Evolutionary conservation across 2,797 vertebrate genomes (phyloP).

Genomic region (Vultur gryphus): DNA sequence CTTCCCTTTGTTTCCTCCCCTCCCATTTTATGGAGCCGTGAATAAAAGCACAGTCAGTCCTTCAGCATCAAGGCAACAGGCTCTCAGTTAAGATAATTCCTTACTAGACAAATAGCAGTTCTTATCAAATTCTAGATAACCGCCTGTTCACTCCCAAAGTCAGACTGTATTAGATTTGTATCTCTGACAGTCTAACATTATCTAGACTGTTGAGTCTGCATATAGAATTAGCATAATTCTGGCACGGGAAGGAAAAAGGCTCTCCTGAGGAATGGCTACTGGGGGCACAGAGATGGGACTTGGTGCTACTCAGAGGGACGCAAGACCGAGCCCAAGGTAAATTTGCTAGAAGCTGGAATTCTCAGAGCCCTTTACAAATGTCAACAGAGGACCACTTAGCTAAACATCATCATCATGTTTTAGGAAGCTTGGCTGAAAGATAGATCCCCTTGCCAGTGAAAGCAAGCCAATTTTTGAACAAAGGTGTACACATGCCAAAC

Average conservation of each 20-base stretch:
- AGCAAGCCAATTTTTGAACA: constrained; percentile 40
- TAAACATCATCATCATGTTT: constrained; percentile 25
- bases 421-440: constrained; percentile 25
- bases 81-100: neutral
- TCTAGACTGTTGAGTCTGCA: neutral
- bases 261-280: neutral
- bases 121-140: neutral
- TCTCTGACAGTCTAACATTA: neutral
- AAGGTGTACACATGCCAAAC: constrained; percentile 33
- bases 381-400: constrained; percentile 6
- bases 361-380: neutral
- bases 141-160: neutral
- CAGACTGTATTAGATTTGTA: neutral
- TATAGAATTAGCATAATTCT: neutral
- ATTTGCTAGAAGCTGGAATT: neutral
- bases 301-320: neutral
- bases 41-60: neutral
- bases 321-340: neutral
- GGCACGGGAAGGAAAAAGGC: neutral
- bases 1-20: neutral
- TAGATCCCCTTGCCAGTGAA: neutral
- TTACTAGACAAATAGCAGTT: neutral
- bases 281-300: neutral
- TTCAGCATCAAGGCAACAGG: neutral
- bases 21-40: neutral